These are phyloP conservation scores for Mus pahari DNA, from an alignment of 2,113 vertebrate genomes.

Conservation along the genomic window DNA sequence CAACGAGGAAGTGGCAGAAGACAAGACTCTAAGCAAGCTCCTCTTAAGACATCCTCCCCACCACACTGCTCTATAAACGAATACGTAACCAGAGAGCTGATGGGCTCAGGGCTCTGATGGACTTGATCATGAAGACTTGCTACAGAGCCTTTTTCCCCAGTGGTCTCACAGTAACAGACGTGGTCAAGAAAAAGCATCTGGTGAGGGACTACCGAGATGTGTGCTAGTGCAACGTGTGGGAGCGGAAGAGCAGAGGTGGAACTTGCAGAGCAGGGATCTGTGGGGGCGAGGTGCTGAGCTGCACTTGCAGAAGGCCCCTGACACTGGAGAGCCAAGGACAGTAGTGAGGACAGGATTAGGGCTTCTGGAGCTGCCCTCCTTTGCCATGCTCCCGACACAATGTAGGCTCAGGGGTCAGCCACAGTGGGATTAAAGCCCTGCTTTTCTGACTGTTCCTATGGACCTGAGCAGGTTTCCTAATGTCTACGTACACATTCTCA, in stretches of 20 bases:
- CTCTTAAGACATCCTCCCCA: not conserved
- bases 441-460: constrained; percentile 17
- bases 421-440: not conserved
- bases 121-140: not conserved
- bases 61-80: not conserved
- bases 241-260: not conserved
- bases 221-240: not conserved
- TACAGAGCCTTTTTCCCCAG: not conserved
- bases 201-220: not conserved
- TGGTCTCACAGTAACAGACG: not conserved
- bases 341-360: not conserved
- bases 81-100: not conserved
- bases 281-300: not conserved
- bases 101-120: not conserved
- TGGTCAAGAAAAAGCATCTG: not conserved
- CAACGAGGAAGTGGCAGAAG: not conserved
- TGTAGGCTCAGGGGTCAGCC: not conserved
- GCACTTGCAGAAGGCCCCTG: not conserved
- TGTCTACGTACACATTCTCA: not conserved
- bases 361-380: not conserved
- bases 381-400: not conserved
- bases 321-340: not conserved
- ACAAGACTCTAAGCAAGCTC: not conserved
- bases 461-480: not conserved
- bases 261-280: not conserved